A percentile compares a stretch with the other conserved stretches of the same genome.
Evolutionary conservation across 2,888 invertebrate genomes (phyloP).

Genomic region (Melieria picta): DNA sequence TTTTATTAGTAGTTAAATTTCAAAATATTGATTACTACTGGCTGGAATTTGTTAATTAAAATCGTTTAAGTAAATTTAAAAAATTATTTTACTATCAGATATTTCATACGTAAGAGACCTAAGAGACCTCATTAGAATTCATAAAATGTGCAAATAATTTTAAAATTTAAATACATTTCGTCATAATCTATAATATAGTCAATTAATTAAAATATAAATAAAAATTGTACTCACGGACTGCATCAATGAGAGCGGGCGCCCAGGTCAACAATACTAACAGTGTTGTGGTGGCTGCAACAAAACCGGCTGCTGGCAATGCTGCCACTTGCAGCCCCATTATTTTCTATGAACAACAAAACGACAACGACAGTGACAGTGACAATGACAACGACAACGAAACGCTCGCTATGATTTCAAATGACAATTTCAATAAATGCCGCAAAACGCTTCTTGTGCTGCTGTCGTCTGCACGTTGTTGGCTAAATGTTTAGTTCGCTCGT

Average conservation of each 20-base stretch:
- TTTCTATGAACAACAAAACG: conserved; percentile 46
- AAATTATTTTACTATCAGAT: too few species aligned
- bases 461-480: background rate
- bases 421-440: too few species aligned
- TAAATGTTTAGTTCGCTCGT: conserved; percentile 7
- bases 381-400: conserved; percentile 28
- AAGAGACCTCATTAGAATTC: too few species aligned
- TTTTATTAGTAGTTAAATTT: too few species aligned
- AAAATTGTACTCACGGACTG: conserved; percentile 64
- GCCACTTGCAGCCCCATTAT: conserved; percentile 67
- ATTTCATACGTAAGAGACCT: too few species aligned
- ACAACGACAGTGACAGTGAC: conserved; percentile 7
- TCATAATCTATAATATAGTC: background rate
- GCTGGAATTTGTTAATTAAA: too few species aligned
- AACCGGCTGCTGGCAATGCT: conserved; percentile 61
- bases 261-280: conserved; percentile 60
- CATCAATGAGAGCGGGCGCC: conserved; percentile 61
- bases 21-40: too few species aligned
- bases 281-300: conserved; percentile 60
- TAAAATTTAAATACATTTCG: background rate
- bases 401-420: background rate
- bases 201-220: conserved; percentile 16
- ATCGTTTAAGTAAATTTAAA: too few species aligned
- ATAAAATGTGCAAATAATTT: too few species aligned
- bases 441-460: background rate